Conservation (phyloP, 1,140 invertebrate species). For the Papilio xuthus region DNA sequence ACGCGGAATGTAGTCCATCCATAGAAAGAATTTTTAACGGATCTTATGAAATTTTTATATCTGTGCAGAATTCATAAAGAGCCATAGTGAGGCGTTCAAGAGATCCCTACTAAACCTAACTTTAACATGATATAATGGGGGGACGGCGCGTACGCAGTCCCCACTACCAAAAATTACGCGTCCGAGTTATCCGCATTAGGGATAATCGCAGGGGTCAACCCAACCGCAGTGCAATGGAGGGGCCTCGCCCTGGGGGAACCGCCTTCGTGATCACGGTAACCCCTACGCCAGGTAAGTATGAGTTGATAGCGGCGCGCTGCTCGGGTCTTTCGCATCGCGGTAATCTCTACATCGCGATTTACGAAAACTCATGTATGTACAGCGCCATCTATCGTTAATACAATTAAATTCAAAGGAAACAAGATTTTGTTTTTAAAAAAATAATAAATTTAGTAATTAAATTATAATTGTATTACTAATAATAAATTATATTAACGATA, state of each 20-base stretch:
- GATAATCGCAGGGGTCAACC: not conserved
- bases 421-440: not conserved
- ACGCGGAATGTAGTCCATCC: too few relatives aligned
- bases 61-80: too few relatives aligned
- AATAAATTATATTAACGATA: not conserved
- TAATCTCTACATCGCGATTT: not conserved
- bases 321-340: not conserved
- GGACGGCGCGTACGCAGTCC: constrained; percentile 38
- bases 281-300: constrained; percentile 9
- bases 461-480: not conserved
- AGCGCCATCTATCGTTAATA: not conserved
- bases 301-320: not conserved
- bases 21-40: too few relatives aligned
- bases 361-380: not conserved
- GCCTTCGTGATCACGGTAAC: not conserved
- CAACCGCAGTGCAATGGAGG: too few relatives aligned
- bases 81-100: too few relatives aligned
- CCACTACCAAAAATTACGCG: constrained; percentile 39
- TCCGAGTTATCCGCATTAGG: constrained; percentile 35
- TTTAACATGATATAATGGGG: not conserved
- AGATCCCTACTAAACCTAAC: too few relatives aligned
- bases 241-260: too few relatives aligned
- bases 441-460: not conserved
- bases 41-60: too few relatives aligned
- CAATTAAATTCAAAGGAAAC: not conserved